Conservation (phyloP, 1,140 invertebrate genomes). For the Sycophaga agraensis region DNA sequence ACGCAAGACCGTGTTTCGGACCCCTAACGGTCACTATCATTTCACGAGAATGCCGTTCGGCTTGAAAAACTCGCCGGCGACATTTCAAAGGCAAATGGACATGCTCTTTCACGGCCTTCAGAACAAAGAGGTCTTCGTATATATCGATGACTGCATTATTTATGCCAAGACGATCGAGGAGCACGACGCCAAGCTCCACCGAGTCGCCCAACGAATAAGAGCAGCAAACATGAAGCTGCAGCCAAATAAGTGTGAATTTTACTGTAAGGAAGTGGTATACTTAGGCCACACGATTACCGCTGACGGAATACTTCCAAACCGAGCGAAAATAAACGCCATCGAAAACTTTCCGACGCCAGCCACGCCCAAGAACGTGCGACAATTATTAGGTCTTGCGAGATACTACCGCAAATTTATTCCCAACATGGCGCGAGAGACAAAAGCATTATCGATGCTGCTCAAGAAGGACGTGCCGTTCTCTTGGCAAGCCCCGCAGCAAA, state of each 20-base stretch:
- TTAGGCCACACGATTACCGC: constrained; percentile 4
- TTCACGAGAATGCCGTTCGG: background rate
- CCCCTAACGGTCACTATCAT: constrained; percentile 15
- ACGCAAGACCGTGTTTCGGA: background rate
- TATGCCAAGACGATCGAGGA: constrained; percentile 39
- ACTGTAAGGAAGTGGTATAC: background rate
- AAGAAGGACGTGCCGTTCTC: too few species aligned
- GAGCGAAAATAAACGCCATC: background rate
- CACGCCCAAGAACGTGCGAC: background rate
- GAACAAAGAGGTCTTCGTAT: constrained; percentile 28
- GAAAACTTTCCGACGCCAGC: background rate
- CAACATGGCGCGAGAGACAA: background rate
- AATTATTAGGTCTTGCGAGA: background rate
- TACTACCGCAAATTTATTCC: background rate
- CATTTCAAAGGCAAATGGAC: background rate
- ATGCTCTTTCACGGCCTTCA: constrained; percentile 12
- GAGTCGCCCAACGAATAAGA: background rate
- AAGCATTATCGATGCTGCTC: too few species aligned
- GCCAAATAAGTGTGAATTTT: constrained; percentile 19
- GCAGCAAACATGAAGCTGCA: background rate
- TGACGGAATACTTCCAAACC: background rate
- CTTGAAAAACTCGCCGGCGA: background rate
- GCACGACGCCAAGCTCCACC: constrained; percentile 30
- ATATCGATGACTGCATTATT: constrained; percentile 47
- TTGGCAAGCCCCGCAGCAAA: too few species aligned